phyloP scores from a whole-genome alignment of 2,113 vertebrate genomes.

The Ammodytes marinus region DNA sequence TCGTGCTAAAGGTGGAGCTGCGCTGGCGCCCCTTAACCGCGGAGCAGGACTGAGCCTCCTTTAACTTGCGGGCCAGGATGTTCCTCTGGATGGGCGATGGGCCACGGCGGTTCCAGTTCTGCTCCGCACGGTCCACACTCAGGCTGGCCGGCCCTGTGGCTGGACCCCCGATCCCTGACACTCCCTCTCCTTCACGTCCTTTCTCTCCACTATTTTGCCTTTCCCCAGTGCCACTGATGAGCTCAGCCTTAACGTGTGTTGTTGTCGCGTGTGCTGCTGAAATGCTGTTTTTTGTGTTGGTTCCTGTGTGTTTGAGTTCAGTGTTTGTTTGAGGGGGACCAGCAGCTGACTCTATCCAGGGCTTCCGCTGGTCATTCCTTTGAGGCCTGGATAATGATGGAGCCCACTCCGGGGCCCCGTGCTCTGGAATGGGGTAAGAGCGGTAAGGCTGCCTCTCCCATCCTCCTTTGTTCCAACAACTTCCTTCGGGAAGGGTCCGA shows the following conservation, averaged over 20 bases:
- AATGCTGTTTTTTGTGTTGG: slow-evolving; percentile 57
- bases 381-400: slow-evolving; percentile 62
- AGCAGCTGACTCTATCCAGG: slow-evolving; percentile 58
- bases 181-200: slow-evolving; percentile 52
- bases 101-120: slow-evolving; percentile 87
- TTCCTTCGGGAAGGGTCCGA: slow-evolving; percentile 85
- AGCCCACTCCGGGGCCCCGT: slow-evolving; percentile 68
- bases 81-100: slow-evolving; percentile 90
- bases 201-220: slow-evolving; percentile 25
- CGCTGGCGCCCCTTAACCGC: slow-evolving; percentile 80
- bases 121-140: slow-evolving; percentile 83
- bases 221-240: slow-evolving; percentile 26
- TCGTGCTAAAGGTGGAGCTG: slow-evolving; percentile 82
- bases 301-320: slow-evolving; percentile 68
- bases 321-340: slow-evolving; percentile 21
- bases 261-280: slow-evolving; percentile 24
- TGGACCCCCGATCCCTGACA: slow-evolving; percentile 70
- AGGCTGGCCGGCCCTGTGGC: slow-evolving; percentile 16
- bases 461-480: slow-evolving; percentile 79
- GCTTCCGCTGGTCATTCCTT: slow-evolving; percentile 58
- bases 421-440: slow-evolving; percentile 78
- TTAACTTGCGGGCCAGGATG: slow-evolving; percentile 85
- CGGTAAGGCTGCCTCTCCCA: slow-evolving; percentile 80
- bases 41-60: slow-evolving; percentile 80
- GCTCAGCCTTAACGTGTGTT: slow-evolving; percentile 13